These are phyloP conservation scores for Octopus sinensis DNA, from an alignment of 1,140 invertebrate species.

Conservation along the genomic window DNA sequence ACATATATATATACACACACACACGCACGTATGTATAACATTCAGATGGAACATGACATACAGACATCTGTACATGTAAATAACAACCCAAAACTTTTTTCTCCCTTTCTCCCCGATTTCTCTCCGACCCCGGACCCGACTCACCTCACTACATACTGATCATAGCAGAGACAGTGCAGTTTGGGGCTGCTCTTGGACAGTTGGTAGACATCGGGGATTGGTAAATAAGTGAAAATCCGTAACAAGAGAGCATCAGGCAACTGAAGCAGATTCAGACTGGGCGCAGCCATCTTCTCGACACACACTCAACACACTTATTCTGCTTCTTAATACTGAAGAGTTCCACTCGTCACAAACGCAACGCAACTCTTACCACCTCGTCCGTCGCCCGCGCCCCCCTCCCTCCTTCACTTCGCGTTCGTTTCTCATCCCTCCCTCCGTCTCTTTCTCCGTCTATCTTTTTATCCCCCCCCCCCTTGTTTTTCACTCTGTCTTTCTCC, in stretches of 20 bases:
- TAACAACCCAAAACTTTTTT: no score
- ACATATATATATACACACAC: background rate
- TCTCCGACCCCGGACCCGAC: background rate
- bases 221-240: background rate
- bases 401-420: background rate
- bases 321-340: background rate
- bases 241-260: background rate
- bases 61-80: no score
- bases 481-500: background rate
- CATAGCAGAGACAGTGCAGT: background rate
- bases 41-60: no score
- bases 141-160: constrained; percentile 3
- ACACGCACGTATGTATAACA: background rate
- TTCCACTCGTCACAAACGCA: background rate
- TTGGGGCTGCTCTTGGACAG: background rate
- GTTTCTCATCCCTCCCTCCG: background rate
- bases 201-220: background rate
- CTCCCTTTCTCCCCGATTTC: no score
- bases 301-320: background rate
- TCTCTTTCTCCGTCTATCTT: background rate
- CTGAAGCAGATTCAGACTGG: background rate
- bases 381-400: background rate
- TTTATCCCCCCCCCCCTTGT: background rate
- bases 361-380: background rate
- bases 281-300: background rate